Percentiles rank a stretch among this genome's conserved stretches.
These are phyloP conservation scores for Heliconius nattereri DNA, from an alignment of 1,140 invertebrate genomes.

Conservation along the genomic window DNA sequence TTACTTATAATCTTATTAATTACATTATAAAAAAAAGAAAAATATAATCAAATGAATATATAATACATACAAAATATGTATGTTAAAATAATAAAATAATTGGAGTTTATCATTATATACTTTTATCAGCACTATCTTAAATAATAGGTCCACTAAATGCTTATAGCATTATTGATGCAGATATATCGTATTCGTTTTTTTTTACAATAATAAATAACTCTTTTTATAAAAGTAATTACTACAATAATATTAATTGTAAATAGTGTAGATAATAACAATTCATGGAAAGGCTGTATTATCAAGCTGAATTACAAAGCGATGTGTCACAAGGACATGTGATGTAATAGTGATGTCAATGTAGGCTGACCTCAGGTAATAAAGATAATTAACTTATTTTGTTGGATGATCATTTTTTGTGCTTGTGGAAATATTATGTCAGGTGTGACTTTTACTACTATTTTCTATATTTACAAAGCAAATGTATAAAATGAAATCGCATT, in stretches of 20 bases:
- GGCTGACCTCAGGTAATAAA: slow-evolving; percentile 47
- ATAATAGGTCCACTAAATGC: neutral
- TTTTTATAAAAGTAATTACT: slow-evolving; percentile 14
- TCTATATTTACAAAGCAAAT: no score
- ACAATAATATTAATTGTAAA: neutral
- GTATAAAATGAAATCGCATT: no score
- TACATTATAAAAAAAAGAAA: neutral
- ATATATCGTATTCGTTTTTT: neutral
- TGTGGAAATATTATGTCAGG: neutral
- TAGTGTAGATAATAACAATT: neutral
- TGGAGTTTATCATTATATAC: neutral
- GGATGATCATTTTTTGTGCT: neutral
- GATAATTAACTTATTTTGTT: slow-evolving; percentile 25
- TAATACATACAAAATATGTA: neutral
- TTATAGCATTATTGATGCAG: neutral
- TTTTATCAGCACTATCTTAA: neutral
- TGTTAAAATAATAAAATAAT: neutral
- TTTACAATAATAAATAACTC: neutral
- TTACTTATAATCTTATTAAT: neutral
- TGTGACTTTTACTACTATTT: no score
- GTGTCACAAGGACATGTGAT: slow-evolving; percentile 70
- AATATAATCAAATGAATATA: neutral
- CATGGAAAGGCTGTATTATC: slow-evolving; percentile 8
- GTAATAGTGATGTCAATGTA: slow-evolving; percentile 64
- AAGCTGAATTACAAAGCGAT: slow-evolving; percentile 35